Conservation (phyloP, 2,888 invertebrate genomes). For the Rugalucina vietnamica region DNA sequence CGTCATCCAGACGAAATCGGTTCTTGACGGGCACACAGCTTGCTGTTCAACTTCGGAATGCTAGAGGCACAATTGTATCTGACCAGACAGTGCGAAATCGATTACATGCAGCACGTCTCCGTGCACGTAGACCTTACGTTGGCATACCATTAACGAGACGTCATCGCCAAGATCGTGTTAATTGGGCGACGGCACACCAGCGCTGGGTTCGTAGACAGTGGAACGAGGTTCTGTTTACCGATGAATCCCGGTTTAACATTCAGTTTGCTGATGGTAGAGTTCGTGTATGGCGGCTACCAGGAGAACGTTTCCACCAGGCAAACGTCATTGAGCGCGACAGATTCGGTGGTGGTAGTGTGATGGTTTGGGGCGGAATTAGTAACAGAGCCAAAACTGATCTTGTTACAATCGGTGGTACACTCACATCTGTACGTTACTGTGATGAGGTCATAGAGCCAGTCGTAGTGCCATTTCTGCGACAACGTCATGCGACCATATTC, state of each 20-base stretch:
- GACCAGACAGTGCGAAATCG: neutral
- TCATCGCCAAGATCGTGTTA: neutral
- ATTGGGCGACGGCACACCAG: neutral
- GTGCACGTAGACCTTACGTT: neutral
- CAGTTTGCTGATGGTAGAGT: neutral
- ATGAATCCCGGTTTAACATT: too few species aligned
- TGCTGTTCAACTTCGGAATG: too few species aligned
- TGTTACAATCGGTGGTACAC: neutral
- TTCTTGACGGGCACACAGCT: too few species aligned
- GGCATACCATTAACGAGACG: neutral
- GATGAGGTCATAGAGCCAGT: neutral
- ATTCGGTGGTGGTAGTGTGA: neutral
- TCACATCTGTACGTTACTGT: neutral
- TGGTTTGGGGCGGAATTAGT: too few species aligned
- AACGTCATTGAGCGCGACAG: neutral
- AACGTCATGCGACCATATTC: neutral
- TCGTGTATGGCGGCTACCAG: neutral
- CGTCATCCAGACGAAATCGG: too few species aligned
- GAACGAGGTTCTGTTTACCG: neutral
- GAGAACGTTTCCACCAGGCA: neutral
- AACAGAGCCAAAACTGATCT: neutral
- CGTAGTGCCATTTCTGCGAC: neutral
- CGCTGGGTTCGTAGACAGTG: neutral
- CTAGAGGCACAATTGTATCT: too few species aligned
- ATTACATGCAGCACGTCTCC: neutral